Conservation (phyloP, 2,113 vertebrate species). For the Corapipo altera region DNA sequence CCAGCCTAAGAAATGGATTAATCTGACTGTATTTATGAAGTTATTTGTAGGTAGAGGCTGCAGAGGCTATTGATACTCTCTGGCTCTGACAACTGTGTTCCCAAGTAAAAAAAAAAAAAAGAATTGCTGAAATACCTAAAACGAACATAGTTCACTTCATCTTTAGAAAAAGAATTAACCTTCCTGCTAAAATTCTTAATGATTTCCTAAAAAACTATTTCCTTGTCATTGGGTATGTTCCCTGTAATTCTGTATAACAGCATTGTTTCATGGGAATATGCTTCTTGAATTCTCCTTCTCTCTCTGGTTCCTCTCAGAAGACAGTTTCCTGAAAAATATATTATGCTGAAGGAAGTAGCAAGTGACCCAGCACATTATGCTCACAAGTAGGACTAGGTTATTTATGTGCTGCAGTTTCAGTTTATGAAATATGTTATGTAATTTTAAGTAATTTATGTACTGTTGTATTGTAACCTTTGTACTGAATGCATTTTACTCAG, state of each 20-base stretch:
- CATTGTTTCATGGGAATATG: neutral
- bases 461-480: neutral
- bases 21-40: neutral
- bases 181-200: neutral
- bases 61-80: neutral
- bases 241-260: neutral
- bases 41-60: neutral
- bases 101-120: neutral
- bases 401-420: neutral
- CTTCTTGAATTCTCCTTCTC: neutral
- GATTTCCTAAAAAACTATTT: neutral
- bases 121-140: neutral
- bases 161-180: neutral
- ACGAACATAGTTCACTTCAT: neutral
- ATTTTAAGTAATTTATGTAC: neutral
- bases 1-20: neutral
- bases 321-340: neutral
- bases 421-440: neutral
- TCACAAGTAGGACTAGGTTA: neutral
- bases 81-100: neutral
- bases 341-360: neutral
- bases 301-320: neutral
- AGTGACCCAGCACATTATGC: neutral
- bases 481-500: neutral
- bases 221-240: neutral